Percentiles rank a stretch among this genome's conserved stretches.
phyloP scores from a whole-genome alignment of 2,888 invertebrate genomes.

The Argyresthia albistria region DNA sequence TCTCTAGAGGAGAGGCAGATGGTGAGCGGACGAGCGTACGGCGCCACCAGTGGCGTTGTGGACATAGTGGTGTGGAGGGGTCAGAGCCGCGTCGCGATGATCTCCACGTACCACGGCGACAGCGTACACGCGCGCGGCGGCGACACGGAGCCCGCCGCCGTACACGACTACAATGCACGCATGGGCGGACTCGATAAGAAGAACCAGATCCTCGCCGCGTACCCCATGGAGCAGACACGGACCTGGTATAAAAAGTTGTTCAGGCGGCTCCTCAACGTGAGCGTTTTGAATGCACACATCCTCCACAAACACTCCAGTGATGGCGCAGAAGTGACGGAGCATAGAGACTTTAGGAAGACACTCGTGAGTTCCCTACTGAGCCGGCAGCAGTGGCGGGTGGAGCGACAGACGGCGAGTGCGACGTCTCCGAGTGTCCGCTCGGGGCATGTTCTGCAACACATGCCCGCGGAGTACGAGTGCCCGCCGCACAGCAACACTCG shows the following conservation, averaged over 20 bases:
- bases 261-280: background rate
- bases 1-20: background rate
- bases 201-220: background rate
- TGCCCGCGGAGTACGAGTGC: too few relatives aligned
- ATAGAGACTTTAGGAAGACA: too few relatives aligned
- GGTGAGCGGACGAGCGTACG: background rate
- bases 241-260: background rate
- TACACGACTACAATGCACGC: slow-evolving; percentile 9
- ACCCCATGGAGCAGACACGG: background rate
- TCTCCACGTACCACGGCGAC: slow-evolving; percentile 6
- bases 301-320: background rate
- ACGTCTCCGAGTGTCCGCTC: too few relatives aligned
- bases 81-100: background rate
- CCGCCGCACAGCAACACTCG: too few relatives aligned
- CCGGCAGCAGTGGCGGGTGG: too few relatives aligned
- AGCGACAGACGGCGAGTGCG: too few relatives aligned
- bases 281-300: background rate
- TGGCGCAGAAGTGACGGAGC: background rate
- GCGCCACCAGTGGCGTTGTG: slow-evolving; percentile 9
- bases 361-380: too few relatives aligned
- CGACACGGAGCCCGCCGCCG: slow-evolving; percentile 6
- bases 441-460: too few relatives aligned
- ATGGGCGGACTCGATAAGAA: too few relatives aligned
- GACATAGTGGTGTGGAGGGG: slow-evolving; percentile 23
- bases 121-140: slow-evolving; percentile 1